phyloP scores from a whole-genome alignment of 2,888 invertebrate species.

The Eilema sororculum region DNA sequence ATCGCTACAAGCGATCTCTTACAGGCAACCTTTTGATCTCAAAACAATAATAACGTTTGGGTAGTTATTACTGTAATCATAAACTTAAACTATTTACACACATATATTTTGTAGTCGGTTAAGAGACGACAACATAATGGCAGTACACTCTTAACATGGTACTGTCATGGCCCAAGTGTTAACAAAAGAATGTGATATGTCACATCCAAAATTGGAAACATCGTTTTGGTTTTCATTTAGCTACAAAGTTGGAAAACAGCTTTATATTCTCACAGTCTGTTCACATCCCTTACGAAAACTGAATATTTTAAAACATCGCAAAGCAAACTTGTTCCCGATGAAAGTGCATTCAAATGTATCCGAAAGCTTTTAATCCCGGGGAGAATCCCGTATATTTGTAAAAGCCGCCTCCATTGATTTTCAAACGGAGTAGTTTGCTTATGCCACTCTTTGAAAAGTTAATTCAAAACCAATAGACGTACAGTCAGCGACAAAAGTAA shows the following conservation, averaged over 20 bases:
- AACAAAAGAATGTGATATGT: too few species aligned
- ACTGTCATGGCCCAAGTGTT: too few species aligned
- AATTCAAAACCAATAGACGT: constrained; percentile 15
- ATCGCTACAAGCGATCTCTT: too few species aligned
- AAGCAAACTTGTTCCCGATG: constrained; percentile 48
- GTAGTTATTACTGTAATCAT: too few species aligned
- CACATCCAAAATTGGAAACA: too few species aligned
- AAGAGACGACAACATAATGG: too few species aligned
- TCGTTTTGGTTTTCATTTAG: too few species aligned
- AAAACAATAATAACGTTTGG: too few species aligned
- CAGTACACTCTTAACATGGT: too few species aligned
- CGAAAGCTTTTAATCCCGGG: constrained; percentile 44
- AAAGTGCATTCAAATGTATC: constrained; percentile 36
- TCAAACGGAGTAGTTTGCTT: constrained; percentile 40
- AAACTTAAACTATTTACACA: too few species aligned
- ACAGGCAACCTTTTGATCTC: too few species aligned
- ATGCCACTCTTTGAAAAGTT: constrained; percentile 30
- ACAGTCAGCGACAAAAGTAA: not conserved
- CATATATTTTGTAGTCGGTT: too few species aligned
- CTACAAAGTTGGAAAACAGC: not conserved
- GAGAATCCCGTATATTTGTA: constrained; percentile 51
- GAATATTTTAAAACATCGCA: constrained; percentile 54
- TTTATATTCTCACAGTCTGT: constrained; percentile 15
- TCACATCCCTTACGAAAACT: constrained; percentile 25
- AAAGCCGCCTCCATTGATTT: constrained; percentile 30